A percentile compares a stretch with the other conserved stretches of the same genome.
phyloP scores from a whole-genome alignment of 1,140 invertebrate species.

The Macrobrachium nipponense region DNA sequence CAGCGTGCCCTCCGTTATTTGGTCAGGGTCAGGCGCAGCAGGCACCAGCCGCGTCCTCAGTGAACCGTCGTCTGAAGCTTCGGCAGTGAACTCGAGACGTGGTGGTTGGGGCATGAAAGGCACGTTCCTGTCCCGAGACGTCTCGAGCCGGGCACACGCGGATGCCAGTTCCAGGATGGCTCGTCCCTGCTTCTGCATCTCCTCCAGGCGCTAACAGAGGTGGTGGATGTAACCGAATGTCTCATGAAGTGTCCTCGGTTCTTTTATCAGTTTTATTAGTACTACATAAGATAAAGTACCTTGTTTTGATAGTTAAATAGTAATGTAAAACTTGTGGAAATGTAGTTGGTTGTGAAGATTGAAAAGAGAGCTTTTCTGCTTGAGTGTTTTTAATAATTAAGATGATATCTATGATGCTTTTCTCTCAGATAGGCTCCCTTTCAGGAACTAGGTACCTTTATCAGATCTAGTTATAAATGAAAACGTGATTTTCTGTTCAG shows the following conservation, averaged over 20 bases:
- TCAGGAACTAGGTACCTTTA: no score
- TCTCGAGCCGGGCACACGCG: slow-evolving; percentile 36
- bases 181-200: slow-evolving; percentile 22
- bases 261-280: background rate
- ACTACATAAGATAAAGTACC: no score
- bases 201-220: slow-evolving; percentile 14
- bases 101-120: slow-evolving; percentile 36
- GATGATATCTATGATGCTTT: no score
- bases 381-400: background rate
- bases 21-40: background rate
- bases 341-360: background rate
- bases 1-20: no score
- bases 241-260: background rate
- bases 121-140: slow-evolving; percentile 29
- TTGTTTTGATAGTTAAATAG: no score
- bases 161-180: slow-evolving; percentile 26
- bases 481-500: no score
- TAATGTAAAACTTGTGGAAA: no score
- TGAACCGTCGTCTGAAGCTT: background rate
- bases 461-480: no score
- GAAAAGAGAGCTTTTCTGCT: background rate
- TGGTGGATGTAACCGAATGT: background rate
- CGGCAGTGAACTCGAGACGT: background rate
- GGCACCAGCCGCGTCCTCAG: background rate
- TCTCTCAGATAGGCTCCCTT: no score